A percentile compares a stretch with the other conserved stretches of the same genome.
Evolutionary conservation across 2,113 vertebrate species (phyloP).

Genomic region (Emydocephalus ijimae): DNA sequence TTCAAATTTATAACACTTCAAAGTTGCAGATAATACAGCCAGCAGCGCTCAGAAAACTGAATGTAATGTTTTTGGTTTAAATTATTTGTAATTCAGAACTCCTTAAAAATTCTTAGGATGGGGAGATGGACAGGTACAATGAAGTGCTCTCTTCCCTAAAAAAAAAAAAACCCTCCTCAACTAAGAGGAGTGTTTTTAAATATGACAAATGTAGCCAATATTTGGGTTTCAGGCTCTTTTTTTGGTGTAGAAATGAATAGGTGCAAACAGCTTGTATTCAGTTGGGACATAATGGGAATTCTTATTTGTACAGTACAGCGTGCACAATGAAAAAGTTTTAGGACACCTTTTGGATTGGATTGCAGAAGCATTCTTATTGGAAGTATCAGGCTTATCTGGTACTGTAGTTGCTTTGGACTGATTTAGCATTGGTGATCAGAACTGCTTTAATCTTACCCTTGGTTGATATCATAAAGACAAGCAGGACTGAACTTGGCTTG

Average conservation of each 20-base stretch:
- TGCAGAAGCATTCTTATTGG: neutral
- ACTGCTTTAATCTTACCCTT: neutral
- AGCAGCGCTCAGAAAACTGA: neutral
- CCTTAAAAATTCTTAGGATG: neutral
- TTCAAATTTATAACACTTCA: constrained; percentile 48
- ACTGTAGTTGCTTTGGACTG: neutral
- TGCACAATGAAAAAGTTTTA: neutral
- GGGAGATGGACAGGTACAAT: neutral
- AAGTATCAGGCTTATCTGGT: neutral
- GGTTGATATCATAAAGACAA: neutral
- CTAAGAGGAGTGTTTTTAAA: neutral
- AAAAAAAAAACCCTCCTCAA: neutral
- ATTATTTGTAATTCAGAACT: neutral
- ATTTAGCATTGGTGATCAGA: neutral
- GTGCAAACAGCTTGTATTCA: neutral
- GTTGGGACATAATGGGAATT: neutral
- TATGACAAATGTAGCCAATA: neutral
- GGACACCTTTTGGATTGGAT: neutral
- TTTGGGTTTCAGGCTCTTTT: neutral
- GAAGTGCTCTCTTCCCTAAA: neutral
- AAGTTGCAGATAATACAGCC: constrained; percentile 49
- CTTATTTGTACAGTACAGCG: neutral
- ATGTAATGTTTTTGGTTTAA: neutral
- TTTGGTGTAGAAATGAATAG: neutral
- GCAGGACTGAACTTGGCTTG: neutral